Base-by-base conservation (phyloP, 1,140 invertebrate species). In the Tribolium castaneum region DNA sequence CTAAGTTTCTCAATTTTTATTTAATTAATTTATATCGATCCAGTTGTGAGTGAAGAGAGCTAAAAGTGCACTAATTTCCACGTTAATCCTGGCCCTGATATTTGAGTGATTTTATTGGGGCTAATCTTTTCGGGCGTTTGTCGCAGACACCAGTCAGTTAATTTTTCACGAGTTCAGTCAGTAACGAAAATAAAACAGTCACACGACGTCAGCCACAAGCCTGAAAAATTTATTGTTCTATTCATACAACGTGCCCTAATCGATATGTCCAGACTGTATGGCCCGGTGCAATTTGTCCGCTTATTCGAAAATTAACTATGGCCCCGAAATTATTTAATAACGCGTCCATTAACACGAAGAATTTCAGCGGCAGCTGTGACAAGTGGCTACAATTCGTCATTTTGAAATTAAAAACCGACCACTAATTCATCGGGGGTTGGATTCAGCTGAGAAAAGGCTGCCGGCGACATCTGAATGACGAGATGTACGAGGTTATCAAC, bases 401-500 rank as follows among this genome's bases (percentile, higher is more conserved):
- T 66, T 66, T 66, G 34, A 34, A 66, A 66, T 66, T 66, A 66
- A 66, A 66, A 66, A 30, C 25, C 54, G 30, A 59, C 54, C 54
- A 59, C 59, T 35, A 35, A 66, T 66, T 66, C 30, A 66, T 66
- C 59, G 25, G 12, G 59, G 59, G 59, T 34, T 14, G 25, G 59
- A 34, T 66, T 35, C n/a, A 34, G 10, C 34, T 30, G 59, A 35
- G 59, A 59, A 59, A 59, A 59, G 54, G 54, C 59, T 66, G 59
- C 25, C 25, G 10, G 59, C 59, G 59, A 66, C 59, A 66, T 66
- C 59, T 66, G 59, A 66, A 66, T 66, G 59, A 66, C 59, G 59
- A 66, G 59, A 66, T 66, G 59, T 66, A 66, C 59, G 59, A 66
- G 25, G 59, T 30, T 30, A 66, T 66, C 59, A 66, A 66, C 59